Evolutionary conservation across 2,113 vertebrate species (phyloP).

Genomic region (Chaetodon trifascialis): DNA sequence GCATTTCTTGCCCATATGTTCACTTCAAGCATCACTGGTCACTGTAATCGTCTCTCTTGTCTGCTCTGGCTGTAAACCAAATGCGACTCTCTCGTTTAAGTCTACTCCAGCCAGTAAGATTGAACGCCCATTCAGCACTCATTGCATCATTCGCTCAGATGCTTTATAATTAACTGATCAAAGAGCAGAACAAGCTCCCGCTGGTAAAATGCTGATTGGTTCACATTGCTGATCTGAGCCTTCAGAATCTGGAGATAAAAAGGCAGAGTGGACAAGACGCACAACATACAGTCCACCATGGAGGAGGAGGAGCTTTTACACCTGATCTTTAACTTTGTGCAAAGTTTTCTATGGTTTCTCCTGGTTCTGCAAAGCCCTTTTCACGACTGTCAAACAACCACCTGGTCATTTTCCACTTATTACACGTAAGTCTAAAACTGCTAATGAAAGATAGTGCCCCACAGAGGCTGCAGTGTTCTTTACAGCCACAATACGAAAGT

Average conservation of each 20-base stretch:
- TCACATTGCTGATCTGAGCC: neutral
- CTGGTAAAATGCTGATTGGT: too few relatives aligned
- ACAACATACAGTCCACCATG: too few relatives aligned
- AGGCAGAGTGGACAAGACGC: too few relatives aligned
- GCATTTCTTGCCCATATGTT: neutral
- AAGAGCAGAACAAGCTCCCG: too few relatives aligned
- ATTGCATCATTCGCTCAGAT: neutral
- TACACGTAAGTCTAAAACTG: neutral
- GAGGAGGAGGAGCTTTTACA: neutral
- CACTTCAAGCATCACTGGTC: neutral
- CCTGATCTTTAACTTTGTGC: neutral
- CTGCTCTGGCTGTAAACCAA: neutral
- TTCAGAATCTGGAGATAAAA: neutral
- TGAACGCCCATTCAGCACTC: too few relatives aligned
- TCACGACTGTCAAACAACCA: constrained; percentile 39
- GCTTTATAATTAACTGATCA: too few relatives aligned
- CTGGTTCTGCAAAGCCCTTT: neutral
- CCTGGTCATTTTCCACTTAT: neutral
- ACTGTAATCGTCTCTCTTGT: neutral
- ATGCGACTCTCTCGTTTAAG: too few relatives aligned
- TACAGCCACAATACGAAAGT: neutral
- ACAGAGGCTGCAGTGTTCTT: constrained; percentile 2
- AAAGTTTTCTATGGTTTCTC: constrained; percentile 41
- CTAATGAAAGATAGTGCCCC: neutral
- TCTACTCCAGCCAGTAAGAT: too few relatives aligned